These are phyloP conservation scores for Gallinago undulata DNA, from an alignment of 2,113 vertebrate species.

Conservation along the genomic window DNA sequence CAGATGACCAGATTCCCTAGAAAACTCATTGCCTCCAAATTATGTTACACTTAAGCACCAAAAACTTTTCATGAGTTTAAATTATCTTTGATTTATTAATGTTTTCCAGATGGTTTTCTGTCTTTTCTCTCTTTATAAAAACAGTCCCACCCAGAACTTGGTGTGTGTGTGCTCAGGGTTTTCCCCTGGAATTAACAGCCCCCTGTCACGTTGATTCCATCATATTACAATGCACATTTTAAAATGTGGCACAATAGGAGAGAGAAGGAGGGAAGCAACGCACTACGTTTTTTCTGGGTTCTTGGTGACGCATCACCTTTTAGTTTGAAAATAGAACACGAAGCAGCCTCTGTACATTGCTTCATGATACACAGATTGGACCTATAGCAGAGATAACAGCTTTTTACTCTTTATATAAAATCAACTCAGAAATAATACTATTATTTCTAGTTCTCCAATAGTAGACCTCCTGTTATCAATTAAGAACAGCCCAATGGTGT, in stretches of 20 bases:
- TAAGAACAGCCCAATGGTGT: not conserved
- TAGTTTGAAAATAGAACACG: not conserved
- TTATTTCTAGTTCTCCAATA: not conserved
- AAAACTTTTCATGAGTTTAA: not conserved
- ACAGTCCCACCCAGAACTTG: not conserved
- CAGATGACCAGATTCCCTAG: not conserved
- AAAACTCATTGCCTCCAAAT: not conserved
- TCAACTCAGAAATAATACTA: not conserved
- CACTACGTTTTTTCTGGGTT: not conserved
- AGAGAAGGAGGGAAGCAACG: not conserved
- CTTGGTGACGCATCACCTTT: not conserved
- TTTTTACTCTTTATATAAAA: not conserved
- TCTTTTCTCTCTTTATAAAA: not conserved
- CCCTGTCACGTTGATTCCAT: not conserved
- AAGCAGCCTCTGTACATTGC: not conserved
- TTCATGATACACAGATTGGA: not conserved
- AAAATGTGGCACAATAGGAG: not conserved
- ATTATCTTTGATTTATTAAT: not conserved
- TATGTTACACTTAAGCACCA: not conserved
- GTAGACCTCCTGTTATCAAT: not conserved
- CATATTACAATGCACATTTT: fast-evolving
- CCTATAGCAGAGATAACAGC: not conserved
- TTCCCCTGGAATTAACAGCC: not conserved
- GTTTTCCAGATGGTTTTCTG: not conserved
- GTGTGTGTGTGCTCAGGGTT: not conserved